Percentiles rank a stretch among this genome's conserved stretches.
Evolutionary conservation across 1,140 invertebrate species (phyloP).

Genomic region (Trinorchestia longiramus): DNA sequence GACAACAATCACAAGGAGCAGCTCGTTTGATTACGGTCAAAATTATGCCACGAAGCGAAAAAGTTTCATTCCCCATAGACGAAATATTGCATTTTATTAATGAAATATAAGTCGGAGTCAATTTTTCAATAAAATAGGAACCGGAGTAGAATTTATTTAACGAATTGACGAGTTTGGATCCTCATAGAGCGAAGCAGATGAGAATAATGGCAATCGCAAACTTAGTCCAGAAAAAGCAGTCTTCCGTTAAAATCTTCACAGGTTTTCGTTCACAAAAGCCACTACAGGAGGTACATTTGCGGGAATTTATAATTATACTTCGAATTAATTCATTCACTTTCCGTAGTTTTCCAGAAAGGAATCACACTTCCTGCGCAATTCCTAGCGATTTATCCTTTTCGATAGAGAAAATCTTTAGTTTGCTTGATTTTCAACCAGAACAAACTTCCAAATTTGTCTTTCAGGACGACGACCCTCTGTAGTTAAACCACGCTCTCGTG

Average conservation of each 20-base stretch:
- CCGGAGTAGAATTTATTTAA: too few species aligned
- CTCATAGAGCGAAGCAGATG: neutral
- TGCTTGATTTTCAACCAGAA: neutral
- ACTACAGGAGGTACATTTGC: neutral
- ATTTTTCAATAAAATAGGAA: neutral
- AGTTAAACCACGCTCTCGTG: neutral
- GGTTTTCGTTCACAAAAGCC: neutral
- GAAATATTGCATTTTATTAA: too few species aligned
- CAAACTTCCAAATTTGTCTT: neutral
- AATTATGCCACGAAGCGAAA: neutral
- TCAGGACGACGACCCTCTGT: neutral
- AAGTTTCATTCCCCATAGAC: neutral
- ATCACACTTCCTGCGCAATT: neutral
- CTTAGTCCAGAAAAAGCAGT: neutral
- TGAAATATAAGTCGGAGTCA: too few species aligned
- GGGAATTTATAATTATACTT: neutral
- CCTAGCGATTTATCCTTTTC: neutral
- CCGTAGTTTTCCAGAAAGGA: neutral
- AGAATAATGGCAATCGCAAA: neutral
- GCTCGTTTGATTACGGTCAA: neutral
- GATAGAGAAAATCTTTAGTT: neutral
- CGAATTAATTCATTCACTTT: neutral
- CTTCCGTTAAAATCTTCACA: neutral
- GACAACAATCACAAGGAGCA: conserved; percentile 24
- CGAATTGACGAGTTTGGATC: neutral